phyloP scores from a whole-genome alignment of 2,797 vertebrate genomes.

The Acanthis flammea region DNA sequence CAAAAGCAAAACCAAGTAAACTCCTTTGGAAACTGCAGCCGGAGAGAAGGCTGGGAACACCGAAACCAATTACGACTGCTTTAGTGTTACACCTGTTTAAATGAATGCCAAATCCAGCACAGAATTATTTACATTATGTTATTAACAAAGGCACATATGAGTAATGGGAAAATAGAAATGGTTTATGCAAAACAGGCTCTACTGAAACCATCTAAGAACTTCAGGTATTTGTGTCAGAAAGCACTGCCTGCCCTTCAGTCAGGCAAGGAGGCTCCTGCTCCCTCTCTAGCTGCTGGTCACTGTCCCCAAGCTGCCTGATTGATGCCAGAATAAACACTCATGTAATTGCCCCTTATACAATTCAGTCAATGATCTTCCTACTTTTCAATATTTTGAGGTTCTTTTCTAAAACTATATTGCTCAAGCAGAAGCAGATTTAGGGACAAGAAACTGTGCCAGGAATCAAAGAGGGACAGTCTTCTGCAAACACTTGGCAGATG shows the following conservation, averaged over 20 bases:
- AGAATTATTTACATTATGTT: slow-evolving; percentile 53
- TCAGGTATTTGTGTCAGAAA: not conserved
- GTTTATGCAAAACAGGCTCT: slow-evolving; percentile 41
- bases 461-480: not conserved
- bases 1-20: slow-evolving; percentile 17
- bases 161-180: slow-evolving; percentile 50
- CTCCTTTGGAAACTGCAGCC: slow-evolving; percentile 20
- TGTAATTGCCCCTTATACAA: not conserved
- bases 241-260: not conserved
- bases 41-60: slow-evolving; percentile 20
- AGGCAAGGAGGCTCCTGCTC: not conserved
- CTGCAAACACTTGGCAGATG: not conserved
- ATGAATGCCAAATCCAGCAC: slow-evolving; percentile 41
- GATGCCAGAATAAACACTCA: not conserved
- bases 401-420: not conserved
- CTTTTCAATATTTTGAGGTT: not conserved
- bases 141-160: slow-evolving; percentile 47
- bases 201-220: slow-evolving; percentile 1
- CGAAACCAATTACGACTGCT: slow-evolving; percentile 28
- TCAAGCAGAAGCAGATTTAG: not conserved
- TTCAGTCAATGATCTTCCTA: not conserved
- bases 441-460: not conserved
- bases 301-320: not conserved
- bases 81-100: slow-evolving; percentile 49
- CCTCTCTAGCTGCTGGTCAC: not conserved